Evolutionary conservation across 2,113 vertebrate species (phyloP).

Genomic region (Zosterops lateralis): DNA sequence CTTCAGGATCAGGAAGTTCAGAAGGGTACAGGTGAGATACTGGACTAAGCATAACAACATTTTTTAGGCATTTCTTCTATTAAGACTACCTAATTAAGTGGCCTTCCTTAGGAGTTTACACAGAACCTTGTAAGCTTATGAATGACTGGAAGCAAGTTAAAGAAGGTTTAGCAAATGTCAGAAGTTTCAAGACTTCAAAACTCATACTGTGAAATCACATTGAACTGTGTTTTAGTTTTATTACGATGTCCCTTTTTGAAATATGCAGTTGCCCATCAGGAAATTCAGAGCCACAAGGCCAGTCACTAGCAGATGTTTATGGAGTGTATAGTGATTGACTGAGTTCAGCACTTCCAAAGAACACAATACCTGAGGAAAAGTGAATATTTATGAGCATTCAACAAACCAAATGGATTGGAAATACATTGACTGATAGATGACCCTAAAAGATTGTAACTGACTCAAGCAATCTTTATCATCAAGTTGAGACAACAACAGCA

Average conservation of each 20-base stretch:
- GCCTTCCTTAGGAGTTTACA: neutral
- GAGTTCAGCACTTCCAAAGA: neutral
- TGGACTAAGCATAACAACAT: neutral
- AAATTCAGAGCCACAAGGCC: neutral
- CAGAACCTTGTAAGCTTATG: neutral
- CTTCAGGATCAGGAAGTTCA: neutral
- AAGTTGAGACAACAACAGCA: neutral
- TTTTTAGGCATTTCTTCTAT: neutral
- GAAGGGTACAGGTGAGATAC: neutral
- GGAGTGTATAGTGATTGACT: neutral
- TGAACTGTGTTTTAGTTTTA: neutral
- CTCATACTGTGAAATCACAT: neutral
- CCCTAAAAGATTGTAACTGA: neutral
- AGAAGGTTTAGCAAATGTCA: neutral
- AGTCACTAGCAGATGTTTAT: neutral
- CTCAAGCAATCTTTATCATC: neutral
- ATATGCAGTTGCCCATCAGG: neutral
- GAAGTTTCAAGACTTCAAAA: neutral
- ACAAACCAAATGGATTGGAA: neutral
- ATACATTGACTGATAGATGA: neutral
- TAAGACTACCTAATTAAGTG: neutral
- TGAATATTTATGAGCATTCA: neutral
- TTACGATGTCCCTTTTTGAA: neutral
- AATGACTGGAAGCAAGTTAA: neutral
- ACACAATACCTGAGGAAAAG: neutral